Evolutionary conservation across 92 coral and sea anemone genomes (phyloP), one percentile per base, ranked within the genome.

Genomic region (Phenganax subtilis): DNA sequence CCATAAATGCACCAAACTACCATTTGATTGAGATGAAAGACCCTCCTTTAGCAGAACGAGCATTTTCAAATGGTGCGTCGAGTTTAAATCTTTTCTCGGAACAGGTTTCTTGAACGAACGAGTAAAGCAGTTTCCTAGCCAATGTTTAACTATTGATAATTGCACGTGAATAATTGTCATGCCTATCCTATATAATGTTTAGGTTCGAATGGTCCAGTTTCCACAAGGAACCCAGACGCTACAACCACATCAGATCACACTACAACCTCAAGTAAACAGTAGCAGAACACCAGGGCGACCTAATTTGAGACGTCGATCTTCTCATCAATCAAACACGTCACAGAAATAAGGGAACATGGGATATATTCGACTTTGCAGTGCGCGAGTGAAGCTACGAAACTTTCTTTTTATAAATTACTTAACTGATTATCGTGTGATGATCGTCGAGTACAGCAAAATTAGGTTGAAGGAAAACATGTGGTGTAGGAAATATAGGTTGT

Each of bases 131-230:
- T 37, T 37, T 37, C 47, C 47, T 5, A 37, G 47, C 47, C 47
- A 37, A 5, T 37, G 47, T 37, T 37, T 37, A 37, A 37, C 47
- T 5, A 37, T 2, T 37, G 5, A 5, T 37, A 37, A 37, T 37
- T 37, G 25, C 25, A 37, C 47, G 3, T 37, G 47, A 37, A 37
- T 37, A 37, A 37, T 37, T 37, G 47, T 37, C 47, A 37, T 37
- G 47, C 47, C 47, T 37, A 37, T 5, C 25, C 25, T 44, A 7
- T 59, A 55, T 75, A 16, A 25, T 47, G 60, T 61, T 16, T 17
- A 78, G 82, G 82, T 78, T 78, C 82, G 72, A 31, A 78, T 78
- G 82, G 82, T 78, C 8, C 82, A 61, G 72, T 78, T 78, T 62
- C 73, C 72, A 8, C 82, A 78, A n/a, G 73, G 72, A 15, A 47